Conservation (phyloP, 2,113 vertebrate species). For the Bathybates hornii region DNA sequence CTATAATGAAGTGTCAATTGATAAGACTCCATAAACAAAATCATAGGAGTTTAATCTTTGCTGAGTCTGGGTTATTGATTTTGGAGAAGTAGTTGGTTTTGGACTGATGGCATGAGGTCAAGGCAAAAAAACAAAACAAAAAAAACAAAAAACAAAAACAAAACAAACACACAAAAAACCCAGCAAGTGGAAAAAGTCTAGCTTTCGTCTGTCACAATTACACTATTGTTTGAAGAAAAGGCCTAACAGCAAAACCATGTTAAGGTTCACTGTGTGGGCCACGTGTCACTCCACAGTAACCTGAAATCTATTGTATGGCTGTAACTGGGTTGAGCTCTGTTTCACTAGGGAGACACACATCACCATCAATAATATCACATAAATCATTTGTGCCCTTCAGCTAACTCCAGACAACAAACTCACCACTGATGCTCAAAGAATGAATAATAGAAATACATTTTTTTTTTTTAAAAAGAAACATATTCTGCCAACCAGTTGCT, state of each 20-base stretch:
- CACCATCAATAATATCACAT: background rate
- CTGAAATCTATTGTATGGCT: background rate
- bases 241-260: background rate
- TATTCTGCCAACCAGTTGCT: background rate
- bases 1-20: constrained; percentile 40
- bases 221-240: background rate
- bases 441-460: background rate
- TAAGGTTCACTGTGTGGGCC: background rate
- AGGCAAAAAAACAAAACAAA: fast-evolving
- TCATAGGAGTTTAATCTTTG: constrained; percentile 29
- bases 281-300: background rate
- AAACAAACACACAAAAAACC: fast-evolving
- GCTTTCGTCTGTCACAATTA: background rate
- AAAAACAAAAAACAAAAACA: background rate
- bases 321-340: background rate
- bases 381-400: background rate
- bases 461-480: background rate
- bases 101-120: constrained; percentile 15
- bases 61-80: constrained; percentile 45
- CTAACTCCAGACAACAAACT: background rate
- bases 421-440: background rate
- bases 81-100: background rate
- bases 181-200: background rate
- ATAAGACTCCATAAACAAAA: constrained; percentile 28
- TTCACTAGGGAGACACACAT: background rate